A percentile compares a stretch with the other conserved stretches of the same genome.
phyloP scores from a whole-genome alignment of 2,113 vertebrate species.

The Apus apus region DNA sequence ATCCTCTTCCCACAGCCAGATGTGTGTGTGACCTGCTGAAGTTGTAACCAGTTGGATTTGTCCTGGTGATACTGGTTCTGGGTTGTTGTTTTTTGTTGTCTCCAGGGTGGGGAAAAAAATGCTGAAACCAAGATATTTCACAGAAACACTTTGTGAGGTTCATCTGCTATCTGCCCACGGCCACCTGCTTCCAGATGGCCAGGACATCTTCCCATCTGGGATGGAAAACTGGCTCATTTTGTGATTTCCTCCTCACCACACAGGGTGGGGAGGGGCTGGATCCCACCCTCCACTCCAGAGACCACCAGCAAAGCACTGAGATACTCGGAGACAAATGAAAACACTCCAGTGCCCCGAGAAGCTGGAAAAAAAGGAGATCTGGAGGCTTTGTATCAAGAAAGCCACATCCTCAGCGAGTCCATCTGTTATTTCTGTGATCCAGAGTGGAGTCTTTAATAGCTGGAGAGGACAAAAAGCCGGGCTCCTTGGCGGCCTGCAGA shows the following conservation, averaged over 20 bases:
- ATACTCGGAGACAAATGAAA: background rate
- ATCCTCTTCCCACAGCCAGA: background rate
- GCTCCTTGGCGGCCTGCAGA: background rate
- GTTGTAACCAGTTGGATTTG: no score
- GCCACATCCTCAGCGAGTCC: background rate
- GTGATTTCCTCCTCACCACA: background rate
- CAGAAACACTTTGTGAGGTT: background rate
- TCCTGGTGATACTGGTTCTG: rapidly evolving
- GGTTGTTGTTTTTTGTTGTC: background rate
- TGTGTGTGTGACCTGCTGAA: background rate
- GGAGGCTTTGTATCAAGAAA: background rate
- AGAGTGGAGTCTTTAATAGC: slow-evolving; percentile 1
- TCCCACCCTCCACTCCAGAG: background rate
- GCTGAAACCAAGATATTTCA: background rate
- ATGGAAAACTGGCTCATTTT: background rate
- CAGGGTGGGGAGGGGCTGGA: background rate
- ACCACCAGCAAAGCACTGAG: background rate
- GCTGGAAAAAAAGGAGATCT: background rate
- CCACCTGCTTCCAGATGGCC: slow-evolving; percentile 15
- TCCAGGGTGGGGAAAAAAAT: background rate
- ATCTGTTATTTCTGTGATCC: background rate
- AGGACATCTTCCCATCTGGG: background rate
- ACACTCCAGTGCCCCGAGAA: background rate
- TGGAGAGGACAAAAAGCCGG: background rate
- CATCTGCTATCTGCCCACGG: background rate